Percentiles rank a stretch among this genome's conserved stretches.
Evolutionary conservation across 2,888 invertebrate species (phyloP).

Genomic region (Blomia tropicalis): DNA sequence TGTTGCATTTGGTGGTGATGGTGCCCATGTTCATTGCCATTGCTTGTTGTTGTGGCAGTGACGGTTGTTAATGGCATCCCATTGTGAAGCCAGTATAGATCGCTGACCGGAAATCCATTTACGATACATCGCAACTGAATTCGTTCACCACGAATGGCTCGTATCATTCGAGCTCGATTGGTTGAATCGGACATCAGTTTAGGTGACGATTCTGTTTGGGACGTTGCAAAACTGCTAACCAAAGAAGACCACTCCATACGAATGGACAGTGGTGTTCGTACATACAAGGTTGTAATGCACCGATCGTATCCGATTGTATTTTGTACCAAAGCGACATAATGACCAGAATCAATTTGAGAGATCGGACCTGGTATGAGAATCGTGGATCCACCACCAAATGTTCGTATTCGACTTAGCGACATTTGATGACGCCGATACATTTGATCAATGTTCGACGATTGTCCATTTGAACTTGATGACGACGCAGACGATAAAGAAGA

Average conservation of each 20-base stretch:
- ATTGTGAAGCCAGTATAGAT: slow-evolving; percentile 12
- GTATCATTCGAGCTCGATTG: slow-evolving; percentile 21
- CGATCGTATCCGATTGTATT: slow-evolving; percentile 13
- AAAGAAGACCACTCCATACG: slow-evolving; percentile 3
- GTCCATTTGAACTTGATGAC: background rate
- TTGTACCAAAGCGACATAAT: slow-evolving; percentile 11
- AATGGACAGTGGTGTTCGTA: background rate
- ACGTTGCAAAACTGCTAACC: background rate
- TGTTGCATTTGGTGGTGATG: too few species aligned
- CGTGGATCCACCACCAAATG: background rate
- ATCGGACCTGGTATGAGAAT: slow-evolving; percentile 4
- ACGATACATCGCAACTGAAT: slow-evolving; percentile 13
- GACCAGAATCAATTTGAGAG: slow-evolving; percentile 4
- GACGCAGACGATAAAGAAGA: too few species aligned
- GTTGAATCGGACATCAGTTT: slow-evolving; percentile 18
- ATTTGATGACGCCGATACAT: slow-evolving; percentile 1
- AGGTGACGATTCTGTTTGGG: background rate
- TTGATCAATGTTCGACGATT: background rate
- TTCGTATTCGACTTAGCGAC: slow-evolving; percentile 3
- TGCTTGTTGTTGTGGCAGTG: background rate
- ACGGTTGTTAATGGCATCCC: background rate
- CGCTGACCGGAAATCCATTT: slow-evolving; percentile 17
- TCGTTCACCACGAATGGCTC: background rate
- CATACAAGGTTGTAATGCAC: background rate
- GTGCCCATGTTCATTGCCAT: background rate